Percentiles rank a stretch among this genome's conserved stretches.
Evolutionary conservation across 2,113 vertebrate genomes (phyloP).

Genomic region (Theropithecus gelada): DNA sequence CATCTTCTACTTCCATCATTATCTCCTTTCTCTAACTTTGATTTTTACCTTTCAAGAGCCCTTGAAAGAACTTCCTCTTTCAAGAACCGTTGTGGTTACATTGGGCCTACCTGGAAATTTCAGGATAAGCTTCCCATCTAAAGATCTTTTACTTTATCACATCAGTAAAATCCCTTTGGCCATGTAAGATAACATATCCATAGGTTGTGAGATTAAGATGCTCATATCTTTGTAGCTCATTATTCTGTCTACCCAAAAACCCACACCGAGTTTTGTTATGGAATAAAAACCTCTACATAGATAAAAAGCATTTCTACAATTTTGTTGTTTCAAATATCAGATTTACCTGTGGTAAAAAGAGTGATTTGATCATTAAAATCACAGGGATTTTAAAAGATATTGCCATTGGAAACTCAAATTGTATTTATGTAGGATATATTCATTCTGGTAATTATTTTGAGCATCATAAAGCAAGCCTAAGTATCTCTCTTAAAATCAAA

Average conservation of each 20-base stretch:
- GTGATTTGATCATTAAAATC: neutral
- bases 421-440: neutral
- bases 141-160: neutral
- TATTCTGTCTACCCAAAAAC: neutral
- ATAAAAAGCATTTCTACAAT: neutral
- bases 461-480: neutral
- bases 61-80: too few relatives aligned
- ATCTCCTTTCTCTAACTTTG: neutral
- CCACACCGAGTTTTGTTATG: neutral
- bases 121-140: neutral
- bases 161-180: neutral
- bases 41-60: neutral
- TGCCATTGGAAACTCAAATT: neutral
- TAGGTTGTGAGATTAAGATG: neutral
- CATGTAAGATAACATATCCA: neutral
- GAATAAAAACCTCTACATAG: neutral
- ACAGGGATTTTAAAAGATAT: neutral
- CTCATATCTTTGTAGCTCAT: neutral
- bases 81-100: neutral
- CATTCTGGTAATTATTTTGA: conserved; percentile 32
- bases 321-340: neutral
- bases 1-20: neutral
- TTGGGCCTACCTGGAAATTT: neutral
- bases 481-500: conserved; percentile 8
- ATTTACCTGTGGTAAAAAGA: neutral